Base-by-base conservation (phyloP, 2,888 invertebrate genomes). In the Strigamia maritima region DNA sequence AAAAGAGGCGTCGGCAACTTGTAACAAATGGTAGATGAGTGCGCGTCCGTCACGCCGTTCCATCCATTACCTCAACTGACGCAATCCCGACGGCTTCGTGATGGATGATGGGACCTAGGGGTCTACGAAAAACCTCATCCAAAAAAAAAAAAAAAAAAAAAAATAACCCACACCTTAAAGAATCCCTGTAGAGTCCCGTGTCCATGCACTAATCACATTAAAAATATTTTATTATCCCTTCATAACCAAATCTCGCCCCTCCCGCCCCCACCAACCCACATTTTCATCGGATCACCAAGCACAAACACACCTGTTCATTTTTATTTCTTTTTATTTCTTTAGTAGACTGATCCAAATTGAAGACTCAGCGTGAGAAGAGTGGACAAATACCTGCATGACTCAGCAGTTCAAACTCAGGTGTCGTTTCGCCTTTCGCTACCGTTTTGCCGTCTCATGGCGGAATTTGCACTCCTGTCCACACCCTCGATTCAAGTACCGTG, bases 381-480 rank as follows among this genome's bases (percentile, higher is more conserved):
- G 70, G 70, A 70, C 70, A 70, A 70, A 70, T 70, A 70, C 26
- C 70, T 70, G 70, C 70, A 28, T 70, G 70, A 70, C 26, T 70
- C 28, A 28, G 70, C 70, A 28, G 12, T 70, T 26, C 12, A 16
- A 14, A 1, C 70, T 28, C 70, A 70, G 70, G 70, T 70, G 70
- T 70, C 70, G 70, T 28, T 70, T 70, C 70, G 28, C 70, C 70
- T 70, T 70, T 28, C 70, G 70, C 70, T 70, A 70, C 70, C 70
- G 70, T 70, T 70, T 70, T 70, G 70, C 70, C 70, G 70, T 70
- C 70, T 70, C 70, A 70, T 70, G 70, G 70, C 70, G 70, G 70
- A 70, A 70, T 70, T 70, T 70, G 70, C 70, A 70, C 70, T 70
- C 70, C 70, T 70, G 70, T 70, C 70, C 70, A 70, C 70, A 70